These are phyloP conservation scores for Zaprionus nigranus DNA, from an alignment of 1,140 invertebrate species.

Conservation along the genomic window DNA sequence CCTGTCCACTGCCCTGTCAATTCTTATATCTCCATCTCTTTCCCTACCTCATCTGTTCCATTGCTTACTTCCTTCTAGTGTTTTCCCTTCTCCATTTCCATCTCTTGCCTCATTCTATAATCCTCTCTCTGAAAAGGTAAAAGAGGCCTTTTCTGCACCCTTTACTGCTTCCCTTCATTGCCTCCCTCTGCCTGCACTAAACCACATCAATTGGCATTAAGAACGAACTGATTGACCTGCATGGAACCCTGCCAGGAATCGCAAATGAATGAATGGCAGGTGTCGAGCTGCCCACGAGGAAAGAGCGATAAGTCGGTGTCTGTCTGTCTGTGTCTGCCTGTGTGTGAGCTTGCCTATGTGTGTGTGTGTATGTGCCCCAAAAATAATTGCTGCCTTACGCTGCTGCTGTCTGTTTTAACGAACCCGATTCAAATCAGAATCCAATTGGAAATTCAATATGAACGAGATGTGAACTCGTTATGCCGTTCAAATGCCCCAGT, in stretches of 20 bases:
- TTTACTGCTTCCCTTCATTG: not conserved
- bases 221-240: constrained; percentile 14
- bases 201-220: constrained; percentile 45
- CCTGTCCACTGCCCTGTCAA: not conserved
- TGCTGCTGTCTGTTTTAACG: constrained; percentile 22
- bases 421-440: constrained; percentile 27
- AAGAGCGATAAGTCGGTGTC: not conserved
- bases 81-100: not conserved
- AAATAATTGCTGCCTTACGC: constrained; percentile 42
- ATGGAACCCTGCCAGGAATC: constrained; percentile 26
- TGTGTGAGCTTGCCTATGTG: not conserved
- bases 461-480: constrained; percentile 25
- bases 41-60: not conserved
- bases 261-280: constrained; percentile 27
- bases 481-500: constrained; percentile 27
- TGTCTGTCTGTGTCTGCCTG: not conserved
- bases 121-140: not conserved
- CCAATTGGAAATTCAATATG: constrained; percentile 35
- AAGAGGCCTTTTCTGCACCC: not conserved
- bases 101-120: not conserved
- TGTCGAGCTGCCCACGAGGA: constrained; percentile 11
- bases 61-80: not conserved
- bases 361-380: not conserved
- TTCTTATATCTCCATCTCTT: not conserved
- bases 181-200: constrained; percentile 7